Conservation (phyloP, 1,140 invertebrate genomes). For the Drosophila subpulchrella region DNA sequence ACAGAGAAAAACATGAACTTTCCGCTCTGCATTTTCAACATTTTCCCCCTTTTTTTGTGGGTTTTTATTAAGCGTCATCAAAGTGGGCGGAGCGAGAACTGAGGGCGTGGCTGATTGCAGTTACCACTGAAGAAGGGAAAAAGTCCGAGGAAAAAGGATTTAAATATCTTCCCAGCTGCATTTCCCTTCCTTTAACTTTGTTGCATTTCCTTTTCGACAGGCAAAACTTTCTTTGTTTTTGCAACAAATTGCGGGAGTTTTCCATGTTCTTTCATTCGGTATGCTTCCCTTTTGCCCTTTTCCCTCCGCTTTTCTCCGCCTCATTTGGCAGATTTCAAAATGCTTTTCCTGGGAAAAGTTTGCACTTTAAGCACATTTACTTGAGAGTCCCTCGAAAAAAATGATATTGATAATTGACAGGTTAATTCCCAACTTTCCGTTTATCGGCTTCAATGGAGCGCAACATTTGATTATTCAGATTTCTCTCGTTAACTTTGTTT, state of each 20-base stretch:
- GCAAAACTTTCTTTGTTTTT: conserved; percentile 61
- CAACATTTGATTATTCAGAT: conserved; percentile 22
- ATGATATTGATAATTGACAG: conserved; percentile 24
- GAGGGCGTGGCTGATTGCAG: conserved; percentile 48
- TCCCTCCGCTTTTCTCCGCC: conserved; percentile 12
- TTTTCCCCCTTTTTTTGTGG: background rate
- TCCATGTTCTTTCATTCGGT: conserved; percentile 43
- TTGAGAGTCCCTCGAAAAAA: background rate
- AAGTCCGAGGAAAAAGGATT: conserved; percentile 23
- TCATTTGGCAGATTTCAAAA: conserved; percentile 43
- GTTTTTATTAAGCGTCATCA: conserved; percentile 29
- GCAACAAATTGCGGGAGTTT: conserved; percentile 61
- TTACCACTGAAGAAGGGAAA: background rate
- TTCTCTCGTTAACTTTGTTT: conserved; percentile 21
- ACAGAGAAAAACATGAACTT: conserved; percentile 24
- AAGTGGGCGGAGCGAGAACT: conserved; percentile 2
- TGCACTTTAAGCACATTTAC: background rate
- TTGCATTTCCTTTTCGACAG: conserved; percentile 45
- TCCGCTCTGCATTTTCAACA: conserved; percentile 5
- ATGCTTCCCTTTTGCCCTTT: conserved; percentile 13
- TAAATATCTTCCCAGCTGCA: conserved; percentile 43
- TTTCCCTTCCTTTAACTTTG: conserved; percentile 32
- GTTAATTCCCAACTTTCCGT: conserved; percentile 6
- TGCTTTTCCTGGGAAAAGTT: conserved; percentile 28
- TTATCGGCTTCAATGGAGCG: conserved; percentile 21